Base-by-base conservation (phyloP, 2,113 vertebrate genomes). In the Rhegmatorhina hoffmannsi region DNA sequence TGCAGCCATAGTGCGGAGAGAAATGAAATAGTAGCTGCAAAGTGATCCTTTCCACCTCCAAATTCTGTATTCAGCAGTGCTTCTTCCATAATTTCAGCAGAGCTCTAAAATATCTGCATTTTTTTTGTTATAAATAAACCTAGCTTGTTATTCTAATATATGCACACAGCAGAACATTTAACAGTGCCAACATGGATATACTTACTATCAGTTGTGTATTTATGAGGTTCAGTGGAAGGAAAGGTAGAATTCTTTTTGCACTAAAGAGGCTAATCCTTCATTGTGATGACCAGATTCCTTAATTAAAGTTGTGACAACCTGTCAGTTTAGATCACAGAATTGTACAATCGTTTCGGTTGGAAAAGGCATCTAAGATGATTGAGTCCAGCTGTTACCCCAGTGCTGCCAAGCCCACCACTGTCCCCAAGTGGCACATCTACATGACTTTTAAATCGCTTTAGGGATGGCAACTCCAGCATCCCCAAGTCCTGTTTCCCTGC, bases 51-150 rank as follows among this genome's bases (percentile, higher is more conserved):
- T 83, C 58, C 62, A 92, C 63, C 84, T 95, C 70, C 63, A 67
- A 91, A 83, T 85, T 92, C 50, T 83, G 63, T 67, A 92, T 82
- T 89, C 89, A 94, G 94, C 29, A 73, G 36, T 63, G 67, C 29
- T 77, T 76, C 94, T 85, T 88, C 67, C 55, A 82, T 88, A 83
- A 94, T 77, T 83, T 68, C 90, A 88, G 78, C 14, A 88, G 63
- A 58, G 67, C 29, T 80, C 74, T 83, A 55, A 95, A 92, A 85
- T 76, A 69, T 34, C 55, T 73, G 33, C 64, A 43, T 85, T 87
- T 94, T 84, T 64, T 74, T 77, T 84, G 86, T 92, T 90, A 93
- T 90, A 96, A 95, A 90, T 86, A 93, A 95, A 59, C 38, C 6
- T 15, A 66, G n/a, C 38, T 77, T 80, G 43, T 92, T 94, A 80